Percentiles rank a stretch among this genome's conserved stretches.
phyloP scores from a whole-genome alignment of 2,113 vertebrate genomes.

The Montifringilla adamsi region DNA sequence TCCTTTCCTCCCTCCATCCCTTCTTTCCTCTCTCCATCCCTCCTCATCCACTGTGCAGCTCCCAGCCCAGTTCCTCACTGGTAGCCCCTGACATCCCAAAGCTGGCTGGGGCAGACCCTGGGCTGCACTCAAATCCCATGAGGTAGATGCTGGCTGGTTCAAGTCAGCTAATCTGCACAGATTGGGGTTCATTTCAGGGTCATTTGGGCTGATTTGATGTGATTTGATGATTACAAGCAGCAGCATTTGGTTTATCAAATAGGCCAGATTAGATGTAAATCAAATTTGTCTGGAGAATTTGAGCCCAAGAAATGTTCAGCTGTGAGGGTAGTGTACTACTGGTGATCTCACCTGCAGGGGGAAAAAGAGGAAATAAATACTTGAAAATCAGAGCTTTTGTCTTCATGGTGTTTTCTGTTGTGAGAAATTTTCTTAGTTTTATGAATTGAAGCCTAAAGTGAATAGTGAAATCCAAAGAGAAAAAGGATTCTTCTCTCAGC shows the following conservation, averaged over 20 bases:
- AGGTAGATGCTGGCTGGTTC: rapidly evolving
- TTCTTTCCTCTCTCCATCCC: background rate
- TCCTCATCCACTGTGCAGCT: rapidly evolving
- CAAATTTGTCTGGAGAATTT: background rate
- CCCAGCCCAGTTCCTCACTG: rapidly evolving
- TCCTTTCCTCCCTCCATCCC: too few relatives aligned
- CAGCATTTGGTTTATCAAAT: background rate
- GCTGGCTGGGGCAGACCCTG: rapidly evolving
- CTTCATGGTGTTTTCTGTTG: background rate
- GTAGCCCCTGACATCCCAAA: rapidly evolving
- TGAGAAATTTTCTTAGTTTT: background rate
- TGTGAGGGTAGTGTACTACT: rapidly evolving
- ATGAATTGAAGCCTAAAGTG: rapidly evolving
- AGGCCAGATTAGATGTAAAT: background rate
- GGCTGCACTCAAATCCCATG: background rate
- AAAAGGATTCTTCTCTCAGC: background rate
- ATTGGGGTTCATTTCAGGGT: background rate
- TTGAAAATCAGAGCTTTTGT: background rate
- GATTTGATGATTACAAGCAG: background rate
- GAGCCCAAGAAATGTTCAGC: background rate
- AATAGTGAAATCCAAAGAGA: background rate
- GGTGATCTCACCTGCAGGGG: background rate
- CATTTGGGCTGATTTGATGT: background rate
- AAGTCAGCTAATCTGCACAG: background rate
- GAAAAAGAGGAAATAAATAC: rapidly evolving